Evolutionary conservation across 2,113 vertebrate genomes (phyloP), one percentile per base, ranked within the genome.

Genomic region (Girardinichthys multiradiatus): DNA sequence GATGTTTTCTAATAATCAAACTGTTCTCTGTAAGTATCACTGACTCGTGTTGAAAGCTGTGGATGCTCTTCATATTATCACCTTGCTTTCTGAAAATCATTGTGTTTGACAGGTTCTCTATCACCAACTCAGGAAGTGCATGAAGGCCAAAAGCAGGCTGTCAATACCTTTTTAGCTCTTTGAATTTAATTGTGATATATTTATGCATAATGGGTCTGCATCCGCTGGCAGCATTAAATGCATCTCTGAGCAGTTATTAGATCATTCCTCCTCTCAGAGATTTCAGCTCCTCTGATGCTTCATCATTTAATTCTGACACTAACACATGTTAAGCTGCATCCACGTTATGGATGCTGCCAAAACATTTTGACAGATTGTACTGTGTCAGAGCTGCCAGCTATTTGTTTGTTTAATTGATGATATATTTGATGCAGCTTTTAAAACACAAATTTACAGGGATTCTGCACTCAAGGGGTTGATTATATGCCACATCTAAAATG

Each of bases 361-460:
- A 83, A 85, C 71, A 83, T 64, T 83, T 70, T 77, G 78, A 79
- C 77, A 78, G 59, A 57, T 58, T 0, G 6, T 54, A 54, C 48
- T 35, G 35, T 35, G 33, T 73, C 60, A 1, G 30, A 68, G 67
- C 72, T 4, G 62, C 70, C 45, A 35, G 31, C 73, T 70, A 59
- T 59, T n/a, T 26, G 59, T 60, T 11, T 68, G 39, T 51, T 76
- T 75, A 30, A 64, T 58, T 42, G 37, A 31, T 27, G 57, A 0
- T 1, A 10, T 30, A 4, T 72, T 81, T 76, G 7, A 60, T 61
- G 59, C 61, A 27, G 39, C 66, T 59, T 51, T 2, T 29, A 57
- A 54, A 35, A 68, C 57, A 1, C 42, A 11, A 0, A 15, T 28
- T 68, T 15, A 57, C 9, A 27, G 35, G 4, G 15, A 14, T 10